Conservation (phyloP, 53 echinoderm and acorn worm genomes). For the Pentamera pediparva region DNA sequence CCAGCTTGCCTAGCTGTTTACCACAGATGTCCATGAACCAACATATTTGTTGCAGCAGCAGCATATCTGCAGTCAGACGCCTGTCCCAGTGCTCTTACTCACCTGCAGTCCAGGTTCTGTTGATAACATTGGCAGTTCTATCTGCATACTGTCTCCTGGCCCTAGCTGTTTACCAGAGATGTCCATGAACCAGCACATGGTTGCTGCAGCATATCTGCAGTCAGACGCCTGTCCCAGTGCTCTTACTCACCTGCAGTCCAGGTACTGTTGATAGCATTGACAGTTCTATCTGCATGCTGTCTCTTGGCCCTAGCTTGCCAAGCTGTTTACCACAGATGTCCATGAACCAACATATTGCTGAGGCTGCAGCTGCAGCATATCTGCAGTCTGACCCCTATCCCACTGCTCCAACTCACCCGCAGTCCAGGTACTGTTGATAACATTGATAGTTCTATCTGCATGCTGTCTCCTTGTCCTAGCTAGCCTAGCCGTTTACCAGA, state of each 20-base stretch:
- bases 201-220: too few species aligned
- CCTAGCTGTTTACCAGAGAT: conserved; percentile 88
- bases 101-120: conserved; percentile 93
- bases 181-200: conserved; percentile 78
- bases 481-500: conserved; percentile 92
- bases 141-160: conserved; percentile 60
- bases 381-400: neutral
- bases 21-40: conserved; percentile 91
- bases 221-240: too few species aligned
- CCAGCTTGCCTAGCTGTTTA: conserved; percentile 85
- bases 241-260: neutral
- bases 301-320: too few species aligned
- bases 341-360: too few species aligned
- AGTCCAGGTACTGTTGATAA: conserved; percentile 38
- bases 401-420: too few species aligned
- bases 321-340: too few species aligned
- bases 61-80: too few species aligned
- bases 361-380: too few species aligned
- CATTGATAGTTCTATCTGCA: neutral
- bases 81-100: too few species aligned
- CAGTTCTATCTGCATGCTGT: too few species aligned
- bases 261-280: neutral
- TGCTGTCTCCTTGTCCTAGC: conserved; percentile 62
- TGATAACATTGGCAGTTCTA: conserved; percentile 47
- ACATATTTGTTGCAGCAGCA: too few species aligned